Percentiles rank a stretch among this genome's conserved stretches.
Evolutionary conservation across 2,888 invertebrate genomes (phyloP).

Genomic region (Eupeodes luniger): DNA sequence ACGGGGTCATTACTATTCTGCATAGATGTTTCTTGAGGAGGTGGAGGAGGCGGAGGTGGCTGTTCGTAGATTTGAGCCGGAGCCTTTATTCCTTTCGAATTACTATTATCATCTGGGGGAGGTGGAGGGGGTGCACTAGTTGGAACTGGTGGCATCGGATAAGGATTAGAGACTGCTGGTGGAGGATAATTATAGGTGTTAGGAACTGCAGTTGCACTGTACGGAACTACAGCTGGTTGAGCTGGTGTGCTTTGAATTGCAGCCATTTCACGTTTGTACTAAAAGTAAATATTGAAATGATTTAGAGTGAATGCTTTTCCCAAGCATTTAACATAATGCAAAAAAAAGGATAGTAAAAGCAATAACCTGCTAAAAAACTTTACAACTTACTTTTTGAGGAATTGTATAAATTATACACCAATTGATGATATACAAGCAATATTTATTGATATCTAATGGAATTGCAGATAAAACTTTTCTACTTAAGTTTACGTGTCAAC

Average conservation of each 20-base stretch:
- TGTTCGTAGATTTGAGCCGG: slow-evolving; percentile 81
- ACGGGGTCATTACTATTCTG: background rate
- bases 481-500: no score
- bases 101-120: slow-evolving; percentile 66
- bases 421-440: no score
- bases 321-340: no score
- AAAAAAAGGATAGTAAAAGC: no score
- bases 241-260: slow-evolving; percentile 78
- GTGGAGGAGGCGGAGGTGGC: slow-evolving; percentile 79
- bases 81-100: slow-evolving; percentile 79
- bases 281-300: slow-evolving; percentile 20
- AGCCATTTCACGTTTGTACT: slow-evolving; percentile 84
- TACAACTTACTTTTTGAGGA: no score
- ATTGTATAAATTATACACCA: no score
- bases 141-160: slow-evolving; percentile 52
- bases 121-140: slow-evolving; percentile 66
- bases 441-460: no score
- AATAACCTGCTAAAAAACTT: no score
- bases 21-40: slow-evolving; percentile 39
- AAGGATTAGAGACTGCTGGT: slow-evolving; percentile 62
- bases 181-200: slow-evolving; percentile 73
- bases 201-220: slow-evolving; percentile 48
- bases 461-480: no score
- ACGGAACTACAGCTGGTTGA: slow-evolving; percentile 56
- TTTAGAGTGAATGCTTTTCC: background rate